Evolutionary conservation across 2,888 invertebrate species (phyloP), one percentile per base, ranked within the genome.

Genomic region (Parthenolecanium corni): DNA sequence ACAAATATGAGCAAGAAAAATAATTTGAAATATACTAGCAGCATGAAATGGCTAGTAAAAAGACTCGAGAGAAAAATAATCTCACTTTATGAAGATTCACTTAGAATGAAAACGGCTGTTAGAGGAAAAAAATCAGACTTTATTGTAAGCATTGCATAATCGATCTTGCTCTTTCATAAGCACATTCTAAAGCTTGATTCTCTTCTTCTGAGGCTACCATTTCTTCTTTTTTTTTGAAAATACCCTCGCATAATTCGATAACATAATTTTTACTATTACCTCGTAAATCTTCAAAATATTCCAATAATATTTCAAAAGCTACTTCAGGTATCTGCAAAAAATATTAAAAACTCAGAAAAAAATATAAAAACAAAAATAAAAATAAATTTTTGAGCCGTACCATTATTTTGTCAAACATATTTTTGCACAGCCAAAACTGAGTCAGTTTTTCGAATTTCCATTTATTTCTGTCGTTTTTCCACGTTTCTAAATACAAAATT

Each of bases 391-490:
- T n/a, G 66, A 70, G 70, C 24, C 71, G 69, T 75, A 87, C 72
- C 67, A 80, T 77, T 3, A 73, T 71, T 14, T 77, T 73, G 65
- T 84, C 80, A 67, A 85, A 81, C 68, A 85, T 79, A 69, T 85
- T 79, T 67, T 83, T 82, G 67, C 81, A 81, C 54, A 89, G 75
- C 80, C 86, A 87, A n/a, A 83, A 79, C 74, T 89, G 89, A 65
- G 81, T 80, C 1, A 82, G 73, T 73, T 89, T 89, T 73, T 84
- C 84, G 71, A 89, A 89, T 72, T 86, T 89, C 89, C 89, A 89
- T 68, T 84, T 80, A 49, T 74, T 74, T 67, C 74, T 78, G 65
- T 80, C 77, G 70, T 85, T 77, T 72, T 86, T 84, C 88, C 89
- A 89, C 70, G 82, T 79, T 40, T 56, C 46, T 18, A 66, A 64